Conservation (phyloP, 2,888 invertebrate genomes). For the Anodontia alba region DNA sequence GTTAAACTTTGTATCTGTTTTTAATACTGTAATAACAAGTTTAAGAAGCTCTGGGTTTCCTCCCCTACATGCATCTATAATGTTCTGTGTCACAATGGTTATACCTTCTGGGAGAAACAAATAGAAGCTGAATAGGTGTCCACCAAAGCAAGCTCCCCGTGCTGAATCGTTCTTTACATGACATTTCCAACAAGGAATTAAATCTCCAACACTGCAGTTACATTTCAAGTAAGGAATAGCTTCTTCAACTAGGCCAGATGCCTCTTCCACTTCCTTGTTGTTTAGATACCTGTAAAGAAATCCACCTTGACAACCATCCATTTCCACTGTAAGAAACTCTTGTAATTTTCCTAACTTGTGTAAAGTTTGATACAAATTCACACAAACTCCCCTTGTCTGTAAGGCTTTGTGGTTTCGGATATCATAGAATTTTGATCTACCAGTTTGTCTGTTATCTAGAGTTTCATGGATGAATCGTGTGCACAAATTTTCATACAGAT, state of each 20-base stretch:
- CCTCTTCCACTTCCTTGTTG: not conserved
- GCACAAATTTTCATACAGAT: not conserved
- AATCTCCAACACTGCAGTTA: not conserved
- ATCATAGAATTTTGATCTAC: not conserved
- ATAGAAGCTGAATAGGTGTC: not conserved
- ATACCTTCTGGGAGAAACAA: not conserved
- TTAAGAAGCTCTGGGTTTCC: slow-evolving; percentile 1
- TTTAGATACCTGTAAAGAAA: slow-evolving; percentile 7
- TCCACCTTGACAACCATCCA: not conserved
- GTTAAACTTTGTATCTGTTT: not conserved
- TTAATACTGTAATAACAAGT: not conserved
- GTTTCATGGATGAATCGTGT: not conserved
- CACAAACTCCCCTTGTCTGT: not conserved
- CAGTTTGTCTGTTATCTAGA: not conserved
- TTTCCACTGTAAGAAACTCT: not conserved
- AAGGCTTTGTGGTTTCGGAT: not conserved
- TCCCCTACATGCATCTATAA: not conserved
- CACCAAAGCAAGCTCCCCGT: slow-evolving; percentile 7
- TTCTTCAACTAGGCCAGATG: not conserved
- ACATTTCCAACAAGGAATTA: slow-evolving; percentile 11
- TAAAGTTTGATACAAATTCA: not conserved
- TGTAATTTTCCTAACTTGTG: not conserved
- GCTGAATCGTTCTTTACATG: slow-evolving; percentile 1
- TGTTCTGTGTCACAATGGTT: not conserved
- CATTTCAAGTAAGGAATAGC: slow-evolving; percentile 10